phyloP scores from a whole-genome alignment of 2,797 vertebrate species.

The Sebastes oblongus region DNA sequence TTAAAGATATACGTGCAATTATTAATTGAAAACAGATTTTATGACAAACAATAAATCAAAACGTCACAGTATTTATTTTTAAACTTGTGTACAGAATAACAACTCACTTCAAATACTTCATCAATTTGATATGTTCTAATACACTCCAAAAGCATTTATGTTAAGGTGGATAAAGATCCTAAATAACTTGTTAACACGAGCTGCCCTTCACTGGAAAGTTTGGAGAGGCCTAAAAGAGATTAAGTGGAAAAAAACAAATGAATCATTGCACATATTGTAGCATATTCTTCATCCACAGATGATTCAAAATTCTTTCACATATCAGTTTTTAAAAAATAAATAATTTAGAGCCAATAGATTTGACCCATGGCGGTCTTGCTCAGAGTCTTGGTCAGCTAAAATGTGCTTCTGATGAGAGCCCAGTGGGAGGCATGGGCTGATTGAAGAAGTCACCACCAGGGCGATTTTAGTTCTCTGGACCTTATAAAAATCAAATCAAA shows the following conservation, averaged over 20 bases:
- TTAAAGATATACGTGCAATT: neutral
- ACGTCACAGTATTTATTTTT: neutral
- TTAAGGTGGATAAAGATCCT: neutral
- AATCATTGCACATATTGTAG: neutral
- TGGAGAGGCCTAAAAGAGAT: neutral
- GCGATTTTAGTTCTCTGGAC: neutral
- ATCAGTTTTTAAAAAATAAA: neutral
- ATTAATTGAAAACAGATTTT: neutral
- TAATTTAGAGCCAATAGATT: conserved; percentile 32
- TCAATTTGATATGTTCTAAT: neutral
- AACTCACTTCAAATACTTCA: neutral
- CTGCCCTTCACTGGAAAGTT: neutral
- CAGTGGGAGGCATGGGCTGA: conserved; percentile 17
- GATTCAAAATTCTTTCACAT: conserved; percentile 45
- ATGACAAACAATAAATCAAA: neutral
- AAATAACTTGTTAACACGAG: neutral
- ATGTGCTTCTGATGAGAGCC: conserved; percentile 22
- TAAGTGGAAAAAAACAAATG: neutral
- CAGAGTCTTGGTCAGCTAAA: conserved; percentile 45
- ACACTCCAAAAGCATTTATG: neutral
- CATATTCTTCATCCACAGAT: conserved; percentile 4
- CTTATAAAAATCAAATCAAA: neutral
- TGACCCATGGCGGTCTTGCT: conserved; percentile 16
- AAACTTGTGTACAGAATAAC: neutral
- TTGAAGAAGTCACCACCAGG: conserved; percentile 25